Base-by-base conservation (phyloP, 2,797 vertebrate species). In the Euthynnus affinis region DNA sequence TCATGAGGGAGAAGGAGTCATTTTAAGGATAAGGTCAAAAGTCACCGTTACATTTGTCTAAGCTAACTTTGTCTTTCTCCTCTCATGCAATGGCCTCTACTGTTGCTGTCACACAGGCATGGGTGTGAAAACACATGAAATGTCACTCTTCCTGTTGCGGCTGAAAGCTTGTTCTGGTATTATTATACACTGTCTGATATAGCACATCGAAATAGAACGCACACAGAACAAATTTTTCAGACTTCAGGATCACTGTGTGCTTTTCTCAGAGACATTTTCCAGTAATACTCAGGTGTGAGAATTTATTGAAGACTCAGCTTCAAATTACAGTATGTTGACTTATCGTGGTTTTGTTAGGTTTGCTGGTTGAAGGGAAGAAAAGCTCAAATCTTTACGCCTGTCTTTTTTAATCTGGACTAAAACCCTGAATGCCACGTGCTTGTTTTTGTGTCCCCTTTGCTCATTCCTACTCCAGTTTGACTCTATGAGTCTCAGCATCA, bases 401-500 rank as follows among this genome's bases (percentile, higher is more conserved):
- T 20, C 46, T 20, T 6, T 52, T 40, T 63, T 34, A 46, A 14
- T 44, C 34, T 59, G 29, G 1, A 23, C 20, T n/a, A 8, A 58
- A 80, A 83, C 77, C 63, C 42, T 56, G 37, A 66, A 55, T 40
- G 17, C 49, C 58, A 69, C 55, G 69, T 42, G 48, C 46, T 76
- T 63, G 18, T 8, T 74, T 58, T 34, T 76, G 10, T 13, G 32
- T 23, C 37, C 70, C 22, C 0, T 2, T 18, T n/a, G 49, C 22
- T 15, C 23, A 29, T 66, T 66, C 70, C 18, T 49, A 1, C 66
- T 63, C 74, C 17, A 77, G 15, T 60, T 57, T 51, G 73, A 82
- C 55, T 80, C 77, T 18, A 74, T 80, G 62, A 74, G 22, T 76
- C 76, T 72, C 53, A 81, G 71, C 64, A 76, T 71, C 53, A 74